These are phyloP conservation scores for Lasioglossum baleicum DNA, from an alignment of 1,140 invertebrate species.

Conservation along the genomic window DNA sequence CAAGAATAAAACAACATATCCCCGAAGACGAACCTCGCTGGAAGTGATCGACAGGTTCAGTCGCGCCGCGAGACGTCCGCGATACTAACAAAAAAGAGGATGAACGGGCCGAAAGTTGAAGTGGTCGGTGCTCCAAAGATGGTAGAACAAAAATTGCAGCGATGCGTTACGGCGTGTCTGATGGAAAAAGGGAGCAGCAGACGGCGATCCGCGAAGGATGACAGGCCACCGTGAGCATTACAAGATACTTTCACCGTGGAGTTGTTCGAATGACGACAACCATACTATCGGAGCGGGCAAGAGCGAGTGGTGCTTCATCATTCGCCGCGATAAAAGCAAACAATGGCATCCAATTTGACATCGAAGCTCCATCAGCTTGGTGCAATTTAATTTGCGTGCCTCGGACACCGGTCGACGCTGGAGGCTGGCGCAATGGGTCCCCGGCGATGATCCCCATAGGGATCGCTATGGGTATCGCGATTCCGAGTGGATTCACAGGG, in stretches of 20 bases:
- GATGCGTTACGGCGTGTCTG: background rate
- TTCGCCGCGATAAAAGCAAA: constrained; percentile 14
- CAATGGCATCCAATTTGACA: constrained; percentile 12
- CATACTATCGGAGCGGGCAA: background rate
- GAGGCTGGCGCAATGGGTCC: background rate
- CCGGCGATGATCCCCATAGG: no score
- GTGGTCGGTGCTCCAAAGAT: no score
- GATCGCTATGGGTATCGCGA: no score
- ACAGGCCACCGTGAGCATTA: background rate
- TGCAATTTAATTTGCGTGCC: constrained; percentile 17
- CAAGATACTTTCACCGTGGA: background rate
- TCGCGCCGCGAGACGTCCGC: no score
- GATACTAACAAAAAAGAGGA: no score
- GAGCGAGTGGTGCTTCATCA: background rate
- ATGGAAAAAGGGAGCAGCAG: background rate
- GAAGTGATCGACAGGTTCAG: no score
- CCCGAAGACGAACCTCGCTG: no score
- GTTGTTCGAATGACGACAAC: background rate
- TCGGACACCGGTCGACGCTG: background rate
- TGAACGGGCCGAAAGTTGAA: no score
- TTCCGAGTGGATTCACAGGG: constrained; percentile 16
- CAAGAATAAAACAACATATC: no score
- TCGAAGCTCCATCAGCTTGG: background rate
- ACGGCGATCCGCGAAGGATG: background rate
- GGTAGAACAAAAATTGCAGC: no score